Base-by-base conservation (phyloP, 2,888 invertebrate genomes). In the Monoplex corrugatus region DNA sequence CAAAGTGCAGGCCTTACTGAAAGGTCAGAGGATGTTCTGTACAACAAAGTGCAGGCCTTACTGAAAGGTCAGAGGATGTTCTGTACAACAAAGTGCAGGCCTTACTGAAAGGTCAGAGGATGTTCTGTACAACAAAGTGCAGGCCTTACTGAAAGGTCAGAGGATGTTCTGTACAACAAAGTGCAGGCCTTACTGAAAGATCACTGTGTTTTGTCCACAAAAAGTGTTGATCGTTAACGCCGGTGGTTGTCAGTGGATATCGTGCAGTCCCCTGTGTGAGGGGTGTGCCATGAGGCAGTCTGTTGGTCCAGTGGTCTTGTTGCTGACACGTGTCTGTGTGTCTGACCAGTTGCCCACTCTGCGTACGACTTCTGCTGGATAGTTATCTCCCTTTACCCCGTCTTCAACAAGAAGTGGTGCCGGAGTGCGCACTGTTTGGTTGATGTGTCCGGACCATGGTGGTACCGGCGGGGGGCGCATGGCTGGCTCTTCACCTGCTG, bases 381-480 rank as follows among this genome's bases (percentile, higher is more conserved):
- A 83, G 32, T 32, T 19, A 35, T 2, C 38, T 32, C 68, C 3
- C 1, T 28, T 32, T 8, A 68, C n/a, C 68, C 68, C n/a, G n/a
- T 23, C 63, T 28, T 72, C 43, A 3, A 13, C 43, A 19, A 13
- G 43, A 23, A 80, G 80, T 28, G 78, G 87, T 63, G 82, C 80
- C 87, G 32, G 82, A 78, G 45, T 35, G 87, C 57, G 50, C 82
- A 16, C 50, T 82, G 40, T 8, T 19, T 50, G 82, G 87, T 87
- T 44, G 28, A 87, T 87, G 87, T 87, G 50, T 78, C 82, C 87
- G 87, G 87, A 87, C 82, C 87, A 87, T 87, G 87, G 78, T 87
- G 87, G 87, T 82, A 32, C 82, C 87, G 87, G 87, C 43, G 45
- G 87, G 87, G 87, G 87, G 87, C 82, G 43, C 87, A 82, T 80